Evolutionary conservation across 2,797 vertebrate species (phyloP).

Genomic region (Rhinoraja longicauda): DNA sequence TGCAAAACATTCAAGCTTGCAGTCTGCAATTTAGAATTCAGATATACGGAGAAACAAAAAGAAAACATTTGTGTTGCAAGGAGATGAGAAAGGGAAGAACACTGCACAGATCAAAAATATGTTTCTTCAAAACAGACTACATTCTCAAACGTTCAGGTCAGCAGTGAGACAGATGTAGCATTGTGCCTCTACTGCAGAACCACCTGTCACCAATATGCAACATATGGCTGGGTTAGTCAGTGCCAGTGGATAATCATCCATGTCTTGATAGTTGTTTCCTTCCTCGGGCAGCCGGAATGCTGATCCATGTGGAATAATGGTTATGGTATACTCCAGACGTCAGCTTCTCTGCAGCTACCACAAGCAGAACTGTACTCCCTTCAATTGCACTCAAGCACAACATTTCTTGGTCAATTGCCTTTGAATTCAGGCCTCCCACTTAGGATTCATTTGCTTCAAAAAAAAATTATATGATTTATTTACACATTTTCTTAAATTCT

Average conservation of each 20-base stretch:
- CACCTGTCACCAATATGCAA: background rate
- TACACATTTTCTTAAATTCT: background rate
- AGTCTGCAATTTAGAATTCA: background rate
- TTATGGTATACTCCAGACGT: background rate
- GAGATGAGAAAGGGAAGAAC: background rate
- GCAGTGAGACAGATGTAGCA: background rate
- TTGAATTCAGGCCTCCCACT: background rate
- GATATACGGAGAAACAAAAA: background rate
- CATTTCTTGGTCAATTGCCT: background rate
- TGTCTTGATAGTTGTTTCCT: background rate
- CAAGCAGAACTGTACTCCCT: background rate
- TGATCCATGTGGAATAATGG: background rate
- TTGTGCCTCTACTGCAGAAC: background rate
- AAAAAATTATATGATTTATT: no score
- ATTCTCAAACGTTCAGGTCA: background rate
- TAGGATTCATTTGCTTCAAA: background rate
- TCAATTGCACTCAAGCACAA: background rate
- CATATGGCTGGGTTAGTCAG: background rate
- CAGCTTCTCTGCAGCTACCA: background rate
- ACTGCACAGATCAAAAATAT: background rate
- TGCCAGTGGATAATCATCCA: background rate
- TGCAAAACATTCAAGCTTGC: background rate
- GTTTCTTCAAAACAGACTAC: background rate
- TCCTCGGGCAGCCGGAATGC: background rate
- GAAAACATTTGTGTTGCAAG: background rate